Conservation (phyloP, 2,888 invertebrate species). For the Tinea trinotella region DNA sequence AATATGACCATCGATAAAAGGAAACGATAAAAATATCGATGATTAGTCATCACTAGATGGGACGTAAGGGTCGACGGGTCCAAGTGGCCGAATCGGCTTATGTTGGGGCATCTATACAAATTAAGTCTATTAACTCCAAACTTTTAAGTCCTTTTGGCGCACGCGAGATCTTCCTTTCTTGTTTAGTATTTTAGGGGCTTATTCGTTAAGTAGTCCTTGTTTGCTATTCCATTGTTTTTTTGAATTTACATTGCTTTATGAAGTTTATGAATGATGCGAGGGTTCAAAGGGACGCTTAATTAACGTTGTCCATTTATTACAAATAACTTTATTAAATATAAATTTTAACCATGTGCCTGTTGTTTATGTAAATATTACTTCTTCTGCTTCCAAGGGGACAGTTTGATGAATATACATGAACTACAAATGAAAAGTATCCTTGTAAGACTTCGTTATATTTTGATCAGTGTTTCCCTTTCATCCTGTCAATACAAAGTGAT, state of each 20-base stretch:
- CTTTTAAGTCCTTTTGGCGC: slow-evolving; percentile 64
- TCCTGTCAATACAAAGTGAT: slow-evolving; percentile 11
- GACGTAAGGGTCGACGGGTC: slow-evolving; percentile 40
- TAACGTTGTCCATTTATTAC: neutral
- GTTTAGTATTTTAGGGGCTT: slow-evolving; percentile 58
- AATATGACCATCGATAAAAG: neutral
- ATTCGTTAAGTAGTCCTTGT: slow-evolving; percentile 64
- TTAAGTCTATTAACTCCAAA: slow-evolving; percentile 69
- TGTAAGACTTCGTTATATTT: neutral
- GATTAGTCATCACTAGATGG: slow-evolving; percentile 27
- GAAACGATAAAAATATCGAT: neutral
- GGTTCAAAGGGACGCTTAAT: neutral
- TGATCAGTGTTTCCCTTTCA: slow-evolving; percentile 13
- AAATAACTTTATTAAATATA: no score
- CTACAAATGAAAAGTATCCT: no score
- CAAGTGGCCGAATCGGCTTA: slow-evolving; percentile 52
- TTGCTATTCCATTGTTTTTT: slow-evolving; percentile 29
- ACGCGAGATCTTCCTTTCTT: slow-evolving; percentile 67
- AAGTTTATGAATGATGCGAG: neutral
- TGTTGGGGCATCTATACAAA: slow-evolving; percentile 54
- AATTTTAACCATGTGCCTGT: no score
- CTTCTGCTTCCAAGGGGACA: no score
- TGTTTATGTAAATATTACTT: no score
- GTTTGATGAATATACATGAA: no score
- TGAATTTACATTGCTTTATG: slow-evolving; percentile 5